These are phyloP conservation scores for Ceratotherium simum DNA, from an alignment of 2,113 vertebrate species.

Conservation along the genomic window DNA sequence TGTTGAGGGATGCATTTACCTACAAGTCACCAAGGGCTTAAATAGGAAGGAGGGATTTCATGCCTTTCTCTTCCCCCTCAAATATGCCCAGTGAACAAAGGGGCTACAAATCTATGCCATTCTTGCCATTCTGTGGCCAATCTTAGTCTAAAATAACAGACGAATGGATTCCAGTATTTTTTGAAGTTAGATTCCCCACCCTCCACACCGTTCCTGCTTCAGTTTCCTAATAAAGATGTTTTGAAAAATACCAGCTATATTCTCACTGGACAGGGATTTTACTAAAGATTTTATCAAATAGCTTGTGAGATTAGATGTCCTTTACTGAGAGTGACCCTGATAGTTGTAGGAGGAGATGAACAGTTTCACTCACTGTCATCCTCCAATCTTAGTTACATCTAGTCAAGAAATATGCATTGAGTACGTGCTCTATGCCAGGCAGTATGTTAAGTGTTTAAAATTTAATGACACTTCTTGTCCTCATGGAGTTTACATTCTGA, in stretches of 20 bases:
- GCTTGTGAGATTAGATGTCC: not conserved
- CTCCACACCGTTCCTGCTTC: slow-evolving; percentile 37
- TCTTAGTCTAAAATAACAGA: slow-evolving; percentile 41
- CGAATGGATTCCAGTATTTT: not conserved
- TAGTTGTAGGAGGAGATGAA: not conserved
- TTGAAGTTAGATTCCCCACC: not conserved
- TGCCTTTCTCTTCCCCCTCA: not conserved
- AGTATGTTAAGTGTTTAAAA: not conserved
- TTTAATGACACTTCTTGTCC: not conserved
- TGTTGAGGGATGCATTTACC: not conserved
- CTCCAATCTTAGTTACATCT: not conserved
- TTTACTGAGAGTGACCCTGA: not conserved
- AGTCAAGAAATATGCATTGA: not conserved
- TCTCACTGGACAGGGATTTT: not conserved
- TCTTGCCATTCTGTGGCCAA: not conserved
- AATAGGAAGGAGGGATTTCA: not conserved
- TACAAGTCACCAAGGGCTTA: not conserved
- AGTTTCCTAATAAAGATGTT: slow-evolving; percentile 53
- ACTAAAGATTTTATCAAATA: not conserved
- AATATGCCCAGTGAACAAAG: not conserved
- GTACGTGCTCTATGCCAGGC: not conserved
- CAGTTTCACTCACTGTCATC: not conserved
- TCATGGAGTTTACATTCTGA: not conserved
- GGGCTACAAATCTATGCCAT: no score
- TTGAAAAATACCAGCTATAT: not conserved